phyloP scores from a whole-genome alignment of 2,797 vertebrate genomes.

The Danio kyathit region DNA sequence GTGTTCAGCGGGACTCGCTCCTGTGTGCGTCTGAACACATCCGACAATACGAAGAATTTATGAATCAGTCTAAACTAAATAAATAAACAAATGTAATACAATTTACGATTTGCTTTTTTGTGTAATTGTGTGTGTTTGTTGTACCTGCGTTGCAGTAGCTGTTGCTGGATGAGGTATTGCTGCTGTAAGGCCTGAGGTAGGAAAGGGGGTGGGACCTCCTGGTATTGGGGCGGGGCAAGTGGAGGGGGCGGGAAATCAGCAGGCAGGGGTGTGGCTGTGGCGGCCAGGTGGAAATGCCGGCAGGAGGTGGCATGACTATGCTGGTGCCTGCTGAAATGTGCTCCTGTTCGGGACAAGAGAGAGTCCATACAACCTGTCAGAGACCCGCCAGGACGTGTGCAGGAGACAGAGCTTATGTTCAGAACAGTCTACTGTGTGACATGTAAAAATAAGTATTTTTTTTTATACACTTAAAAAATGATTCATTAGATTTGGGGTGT shows the following conservation, averaged over 20 bases:
- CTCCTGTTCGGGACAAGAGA: conserved; percentile 79
- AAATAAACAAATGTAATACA: too few species aligned
- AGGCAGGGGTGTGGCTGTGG: conserved; percentile 89
- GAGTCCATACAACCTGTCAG: neutral
- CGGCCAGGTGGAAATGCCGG: conserved; percentile 97
- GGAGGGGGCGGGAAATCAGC: conserved; percentile 82
- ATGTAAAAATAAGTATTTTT: neutral
- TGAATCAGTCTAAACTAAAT: too few species aligned
- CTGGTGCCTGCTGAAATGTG: conserved; percentile 98
- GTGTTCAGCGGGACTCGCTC: conserved; percentile 94
- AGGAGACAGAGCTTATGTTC: neutral
- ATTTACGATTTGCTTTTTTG: too few species aligned
- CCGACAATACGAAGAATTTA: neutral
- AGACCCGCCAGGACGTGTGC: neutral
- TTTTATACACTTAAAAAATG: too few species aligned
- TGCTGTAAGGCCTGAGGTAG: conserved; percentile 99
- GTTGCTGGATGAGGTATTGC: conserved; percentile 99
- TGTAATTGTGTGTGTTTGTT: neutral
- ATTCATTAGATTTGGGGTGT: too few species aligned
- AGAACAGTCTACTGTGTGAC: neutral
- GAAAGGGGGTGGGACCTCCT: conserved; percentile 96
- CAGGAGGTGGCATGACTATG: conserved; percentile 99
- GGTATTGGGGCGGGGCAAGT: conserved; percentile 89
- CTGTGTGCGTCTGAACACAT: conserved; percentile 74
- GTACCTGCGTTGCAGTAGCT: conserved; percentile 84